Percentiles rank a stretch among this genome's conserved stretches.
These are phyloP conservation scores for Fragum sueziense DNA, from an alignment of 2,888 invertebrate genomes.

Conservation along the genomic window DNA sequence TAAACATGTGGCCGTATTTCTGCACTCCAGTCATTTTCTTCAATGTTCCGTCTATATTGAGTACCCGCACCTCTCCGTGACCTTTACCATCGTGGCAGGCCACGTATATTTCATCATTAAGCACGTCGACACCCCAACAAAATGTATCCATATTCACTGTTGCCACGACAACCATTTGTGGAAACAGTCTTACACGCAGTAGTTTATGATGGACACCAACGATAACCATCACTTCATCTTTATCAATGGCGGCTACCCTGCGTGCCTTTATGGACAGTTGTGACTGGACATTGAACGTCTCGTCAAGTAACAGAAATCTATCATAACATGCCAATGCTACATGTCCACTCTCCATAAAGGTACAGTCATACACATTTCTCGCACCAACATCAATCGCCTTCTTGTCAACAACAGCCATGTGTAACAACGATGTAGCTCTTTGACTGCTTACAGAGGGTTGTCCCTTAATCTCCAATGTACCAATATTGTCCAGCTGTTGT, in stretches of 20 bases:
- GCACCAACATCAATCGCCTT: background rate
- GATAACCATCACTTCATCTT: background rate
- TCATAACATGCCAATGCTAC: background rate
- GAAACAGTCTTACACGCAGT: background rate
- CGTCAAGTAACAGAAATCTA: background rate
- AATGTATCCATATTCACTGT: background rate
- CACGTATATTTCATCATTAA: background rate
- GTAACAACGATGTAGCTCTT: background rate
- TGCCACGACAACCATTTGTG: background rate
- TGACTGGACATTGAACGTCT: background rate
- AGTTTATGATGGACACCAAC: background rate
- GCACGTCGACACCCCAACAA: background rate
- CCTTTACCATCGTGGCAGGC: background rate
- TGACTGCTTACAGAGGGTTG: background rate
- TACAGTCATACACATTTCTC: background rate
- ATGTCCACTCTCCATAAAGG: background rate
- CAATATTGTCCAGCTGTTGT: background rate
- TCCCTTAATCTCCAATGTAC: background rate
- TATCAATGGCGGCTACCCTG: background rate
- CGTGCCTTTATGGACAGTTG: background rate
- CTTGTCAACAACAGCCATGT: background rate
- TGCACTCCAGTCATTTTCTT: background rate
- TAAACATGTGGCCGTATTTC: background rate
- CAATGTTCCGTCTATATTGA: background rate
- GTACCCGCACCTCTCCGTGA: background rate